Evolutionary conservation across 2,113 vertebrate genomes (phyloP), one percentile per base, ranked within the genome.

Genomic region (Alosa alosa): DNA sequence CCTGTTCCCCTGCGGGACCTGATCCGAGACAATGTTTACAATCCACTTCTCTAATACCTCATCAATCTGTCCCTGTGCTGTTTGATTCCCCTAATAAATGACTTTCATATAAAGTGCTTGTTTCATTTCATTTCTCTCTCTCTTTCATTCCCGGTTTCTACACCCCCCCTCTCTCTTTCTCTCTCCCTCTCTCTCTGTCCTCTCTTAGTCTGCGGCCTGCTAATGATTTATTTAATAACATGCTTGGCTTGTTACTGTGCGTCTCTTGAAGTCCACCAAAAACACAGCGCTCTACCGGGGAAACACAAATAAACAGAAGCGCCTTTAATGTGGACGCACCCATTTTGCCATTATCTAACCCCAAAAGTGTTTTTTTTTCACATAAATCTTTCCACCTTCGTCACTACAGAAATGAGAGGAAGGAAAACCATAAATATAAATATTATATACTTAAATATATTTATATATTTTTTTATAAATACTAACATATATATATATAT

Each of bases 171-270:
- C 86, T 84, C 84, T 72, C 9, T 72, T 25, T 72, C 31, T 72
- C 31, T 10, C 64, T 31, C 7, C 15, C 64, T 36, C 31, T 31
- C 64, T 72, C 10, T 36, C 64, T 72, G 2, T 55, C 86, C 86
- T 85, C 86, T 90, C 87, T 87, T 89, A 46, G 60, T 89, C 87
- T 84, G 20, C 86, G 83, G 87, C 84, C 86, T 84, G 84, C 92
- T 92, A 90, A 92, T 93, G 89, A 92, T 92, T 94, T 93, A 93
- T 93, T 94, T 88, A 86, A 85, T 87, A 46, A 86, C 90, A 87
- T 85, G 88, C 89, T 89, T 85, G n/a, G 89, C 85, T 91, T 68
- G 88, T 87, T 90, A 88, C 60, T 83, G 60, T 87, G 50, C 87
- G 84, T 90, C 89, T 86, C 86, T 86, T 88, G 47, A 90, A 89